A percentile compares a stretch with the other conserved stretches of the same genome.
Evolutionary conservation across 2,888 invertebrate species (phyloP).

Genomic region (Drosophila kambysellisi): DNA sequence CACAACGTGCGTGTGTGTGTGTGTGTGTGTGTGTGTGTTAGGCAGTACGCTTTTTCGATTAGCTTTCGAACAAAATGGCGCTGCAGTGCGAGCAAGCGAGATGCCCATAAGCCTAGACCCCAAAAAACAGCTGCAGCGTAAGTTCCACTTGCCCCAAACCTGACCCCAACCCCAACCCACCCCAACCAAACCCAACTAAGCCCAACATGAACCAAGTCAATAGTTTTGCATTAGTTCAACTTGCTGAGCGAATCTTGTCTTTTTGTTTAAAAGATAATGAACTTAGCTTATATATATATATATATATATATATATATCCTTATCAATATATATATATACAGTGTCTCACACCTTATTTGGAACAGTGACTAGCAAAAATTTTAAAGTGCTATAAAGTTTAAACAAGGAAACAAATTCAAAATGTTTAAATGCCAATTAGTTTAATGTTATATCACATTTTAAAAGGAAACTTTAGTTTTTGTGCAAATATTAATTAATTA

Average conservation of each 20-base stretch:
- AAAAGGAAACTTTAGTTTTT: no score
- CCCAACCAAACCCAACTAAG: not conserved
- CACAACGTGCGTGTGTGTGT: slow-evolving; percentile 6
- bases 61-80: slow-evolving; percentile 66
- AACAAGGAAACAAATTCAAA: no score
- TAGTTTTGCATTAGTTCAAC: not conserved
- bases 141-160: not conserved
- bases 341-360: no score
- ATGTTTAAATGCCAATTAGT: no score
- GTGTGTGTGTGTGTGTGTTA: slow-evolving; percentile 36
- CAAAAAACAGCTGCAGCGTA: not conserved
- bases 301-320: no score
- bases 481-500: no score
- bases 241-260: not conserved
- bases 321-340: no score
- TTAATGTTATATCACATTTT: no score
- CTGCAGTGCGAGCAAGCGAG: slow-evolving; percentile 27
- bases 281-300: not conserved
- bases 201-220: not conserved
- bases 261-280: not conserved
- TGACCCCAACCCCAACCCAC: not conserved
- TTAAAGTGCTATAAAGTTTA: no score
- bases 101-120: slow-evolving; percentile 11
- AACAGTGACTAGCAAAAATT: no score
- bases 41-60: slow-evolving; percentile 62